Evolutionary conservation across 2,888 invertebrate genomes (phyloP), one percentile per base, ranked within the genome.

Genomic region (Harpalus rufipes): DNA sequence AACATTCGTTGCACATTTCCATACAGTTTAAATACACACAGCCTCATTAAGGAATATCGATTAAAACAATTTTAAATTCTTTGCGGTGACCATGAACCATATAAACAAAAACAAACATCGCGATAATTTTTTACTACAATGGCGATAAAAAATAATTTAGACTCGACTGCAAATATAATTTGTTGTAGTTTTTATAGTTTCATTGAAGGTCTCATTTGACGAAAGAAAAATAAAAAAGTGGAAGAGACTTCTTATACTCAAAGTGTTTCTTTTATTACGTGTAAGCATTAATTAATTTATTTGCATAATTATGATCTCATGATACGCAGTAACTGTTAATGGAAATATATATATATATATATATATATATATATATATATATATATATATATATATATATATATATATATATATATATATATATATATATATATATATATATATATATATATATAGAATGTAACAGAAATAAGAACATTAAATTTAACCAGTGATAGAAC

Each of bases 101-200:
- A 68, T 68, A 68, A 68, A 68, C 68, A 68, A 68, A 68, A 68
- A 68, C 68, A 68, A 68, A 68, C n/a, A 68, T 14, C n/a, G 68
- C 25, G 21, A 32, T n/a, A 68, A 14, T 68, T 68, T 68, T 68
- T 12, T 68, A 68, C 12, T n/a, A 32, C 32, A 21, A 65, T 16
- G 10, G n/a, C 18, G 12, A 63, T 63, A 16, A 63, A 63, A 21
- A 63, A 63, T 25, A 63, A 63, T 68, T 68, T 68, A 68, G 68
- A 39, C 39, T 39, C 39, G 12, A 12, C 21, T 12, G 25, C 25
- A 63, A 63, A 8, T 18, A 59, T 32, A 32, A 63, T 63, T 25
- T 63, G 63, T 7, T 63, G 63, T 63, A 63, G 63, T 63, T 63
- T 63, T 63, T 63, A 21, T 63, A 21, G 21, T 1, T 63, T 10